Conservation (phyloP, 1,140 invertebrate genomes). For the Oryctes rhinoceros region DNA sequence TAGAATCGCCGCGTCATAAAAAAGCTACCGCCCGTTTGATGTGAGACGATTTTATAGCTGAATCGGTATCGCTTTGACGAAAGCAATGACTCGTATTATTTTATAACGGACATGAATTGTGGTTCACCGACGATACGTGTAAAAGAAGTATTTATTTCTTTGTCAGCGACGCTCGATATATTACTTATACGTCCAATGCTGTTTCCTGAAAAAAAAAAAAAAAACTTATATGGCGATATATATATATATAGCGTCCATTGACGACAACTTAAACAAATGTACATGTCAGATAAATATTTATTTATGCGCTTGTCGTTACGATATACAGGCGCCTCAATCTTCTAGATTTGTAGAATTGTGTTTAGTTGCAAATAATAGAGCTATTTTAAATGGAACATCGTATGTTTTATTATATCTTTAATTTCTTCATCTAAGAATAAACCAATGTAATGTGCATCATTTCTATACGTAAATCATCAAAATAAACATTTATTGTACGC, state of each 20-base stretch:
- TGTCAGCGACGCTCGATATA: neutral
- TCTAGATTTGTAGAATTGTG: no score
- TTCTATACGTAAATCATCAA: no score
- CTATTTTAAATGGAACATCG: no score
- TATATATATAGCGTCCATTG: neutral
- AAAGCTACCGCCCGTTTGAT: neutral
- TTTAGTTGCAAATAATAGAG: no score
- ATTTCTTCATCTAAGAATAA: no score
- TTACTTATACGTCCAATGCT: neutral
- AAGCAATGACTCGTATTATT: conserved; percentile 1
- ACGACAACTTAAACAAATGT: neutral
- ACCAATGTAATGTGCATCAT: no score
- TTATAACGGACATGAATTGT: neutral
- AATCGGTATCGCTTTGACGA: neutral
- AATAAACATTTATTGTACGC: no score
- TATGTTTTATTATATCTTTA: no score
- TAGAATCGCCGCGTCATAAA: neutral
- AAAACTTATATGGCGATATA: neutral
- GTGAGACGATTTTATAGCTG: neutral
- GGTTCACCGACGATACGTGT: neutral
- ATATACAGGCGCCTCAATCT: no score
- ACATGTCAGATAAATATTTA: no score
- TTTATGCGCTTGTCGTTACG: no score
- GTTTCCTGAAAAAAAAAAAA: neutral
- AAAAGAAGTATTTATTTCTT: neutral